Evolutionary conservation across 2,888 invertebrate species (phyloP), one percentile per base, ranked within the genome.

Genomic region (Athripsodes cinereus): DNA sequence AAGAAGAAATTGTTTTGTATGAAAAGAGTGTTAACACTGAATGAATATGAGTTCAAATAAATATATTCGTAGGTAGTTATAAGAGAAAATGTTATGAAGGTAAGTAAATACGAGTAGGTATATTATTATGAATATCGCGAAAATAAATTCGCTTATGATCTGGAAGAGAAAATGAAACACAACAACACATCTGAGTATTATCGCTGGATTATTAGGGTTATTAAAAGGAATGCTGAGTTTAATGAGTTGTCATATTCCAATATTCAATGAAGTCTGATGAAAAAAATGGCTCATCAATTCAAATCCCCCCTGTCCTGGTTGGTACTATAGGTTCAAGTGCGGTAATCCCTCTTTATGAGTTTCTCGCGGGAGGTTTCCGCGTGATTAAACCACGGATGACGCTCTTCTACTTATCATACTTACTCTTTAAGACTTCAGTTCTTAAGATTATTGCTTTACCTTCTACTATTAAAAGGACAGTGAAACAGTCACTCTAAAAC

Each of bases 271-370:
- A 19, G 48, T 48, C 19, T 48, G 48, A 48, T 48, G 19, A 20
- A 10, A 21, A 21, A 48, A 26, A 40, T 3, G 16, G 13, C 40
- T 48, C 48, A 48, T 48, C 48, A 48, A 48, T 21, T 48, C 48
- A 21, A 46, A 19, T 19, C 11, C 11, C 19, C 20, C 48, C 19
- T 19, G 11, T 11, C 2, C 6, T 48, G 19, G 20, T 47, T 26
- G 59, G 35, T 51, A 26, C 18, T 31, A 11, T 6, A 8, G 40
- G 13, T 54, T 35, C 58, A 22, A 21, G 19, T 16, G 31, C 44
- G 48, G 58, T 63, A 63, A 63, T 63, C 63, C 61, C 35, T 53
- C 58, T 59, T 63, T 63, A 63, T 63, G 63, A 63, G 63, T 60
- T 62, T 56, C 53, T 54, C 61, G 60, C 61, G 55, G 49, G 53